Evolutionary conservation across 2,888 invertebrate species (phyloP), one percentile per base, ranked within the genome.

Genomic region (Drosophila kanekoi): DNA sequence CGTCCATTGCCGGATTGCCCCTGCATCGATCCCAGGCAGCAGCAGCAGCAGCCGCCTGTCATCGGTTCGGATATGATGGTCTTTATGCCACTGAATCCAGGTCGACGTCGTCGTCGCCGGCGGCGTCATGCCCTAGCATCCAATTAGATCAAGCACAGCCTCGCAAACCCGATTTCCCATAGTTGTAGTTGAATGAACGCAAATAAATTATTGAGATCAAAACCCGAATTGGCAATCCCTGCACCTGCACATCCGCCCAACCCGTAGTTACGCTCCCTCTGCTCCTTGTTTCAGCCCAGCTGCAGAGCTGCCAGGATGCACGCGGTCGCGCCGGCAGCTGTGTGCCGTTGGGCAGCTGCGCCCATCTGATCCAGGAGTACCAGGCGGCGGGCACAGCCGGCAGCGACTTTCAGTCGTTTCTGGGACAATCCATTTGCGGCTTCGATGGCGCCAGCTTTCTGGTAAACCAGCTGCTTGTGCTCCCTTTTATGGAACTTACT

Each of bases 391-490:
- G 65, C 38, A 56, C 56, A 41, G 81, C 71, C 0, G 89, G 69
- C 49, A 85, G 76, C 79, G 93, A 91, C 63, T 93, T 89, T 86
- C 92, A 90, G 87, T 90, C 85, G 52, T 93, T 83, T 78, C 87
- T 97, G 53, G 93, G 95, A 58, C 93, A 93, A 48, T 95, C 96
- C 0, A 93, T 95, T 14, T 97, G 97, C 83, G 96, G 95, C 0
- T 96, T 94, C 75, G 94, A 94, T 11, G 95, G 94, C 0, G 90
- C 81, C 5, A 93, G 93, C 57, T 96, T 96, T 11, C 93, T 95
- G 92, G 96, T 97, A 81, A 81, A 60, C 32, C 11, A 28, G 28
- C 4, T 2, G n/a, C 4, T 5, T 20, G 11, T n/a, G 23, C 28
- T 28, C 8, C 8, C 5, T 5, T 5, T 23, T 23, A 23, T 5